Evolutionary conservation across 2,113 vertebrate genomes (phyloP).

Genomic region (Todiramphus saurophagus): DNA sequence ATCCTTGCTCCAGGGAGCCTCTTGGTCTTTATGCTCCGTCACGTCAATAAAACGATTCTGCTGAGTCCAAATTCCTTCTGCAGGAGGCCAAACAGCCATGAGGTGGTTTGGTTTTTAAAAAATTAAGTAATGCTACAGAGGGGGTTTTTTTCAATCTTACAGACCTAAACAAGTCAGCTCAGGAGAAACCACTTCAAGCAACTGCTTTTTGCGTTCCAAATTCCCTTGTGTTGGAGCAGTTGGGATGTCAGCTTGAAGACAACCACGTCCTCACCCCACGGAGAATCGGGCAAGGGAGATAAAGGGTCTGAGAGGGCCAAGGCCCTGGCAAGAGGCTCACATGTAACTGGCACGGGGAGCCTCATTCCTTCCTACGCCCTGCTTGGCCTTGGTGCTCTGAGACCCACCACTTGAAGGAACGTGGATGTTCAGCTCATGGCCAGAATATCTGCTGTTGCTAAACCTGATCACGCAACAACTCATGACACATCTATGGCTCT

Average conservation of each 20-base stretch:
- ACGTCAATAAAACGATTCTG: neutral
- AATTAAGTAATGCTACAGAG: neutral
- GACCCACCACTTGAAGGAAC: accelerated
- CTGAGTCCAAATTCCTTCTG: neutral
- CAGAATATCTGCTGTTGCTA: neutral
- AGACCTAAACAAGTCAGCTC: neutral
- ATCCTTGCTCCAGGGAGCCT: neutral
- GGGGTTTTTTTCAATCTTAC: neutral
- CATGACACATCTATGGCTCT: accelerated
- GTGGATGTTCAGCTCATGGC: accelerated
- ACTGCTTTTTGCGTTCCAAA: neutral
- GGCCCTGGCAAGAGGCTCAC: neutral
- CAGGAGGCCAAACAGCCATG: neutral
- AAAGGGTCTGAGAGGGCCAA: neutral
- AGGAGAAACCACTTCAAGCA: neutral
- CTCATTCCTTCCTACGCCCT: neutral
- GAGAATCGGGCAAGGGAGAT: neutral
- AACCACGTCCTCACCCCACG: neutral
- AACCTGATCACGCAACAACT: neutral
- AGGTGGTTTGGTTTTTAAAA: neutral
- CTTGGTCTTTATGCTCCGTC: neutral
- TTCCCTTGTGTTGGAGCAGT: neutral
- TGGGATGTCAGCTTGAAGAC: neutral
- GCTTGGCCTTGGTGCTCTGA: neutral
- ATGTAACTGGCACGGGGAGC: neutral